Evolutionary conservation across 1,140 invertebrate species (phyloP).

Genomic region (Meloidogyne floridensis): DNA sequence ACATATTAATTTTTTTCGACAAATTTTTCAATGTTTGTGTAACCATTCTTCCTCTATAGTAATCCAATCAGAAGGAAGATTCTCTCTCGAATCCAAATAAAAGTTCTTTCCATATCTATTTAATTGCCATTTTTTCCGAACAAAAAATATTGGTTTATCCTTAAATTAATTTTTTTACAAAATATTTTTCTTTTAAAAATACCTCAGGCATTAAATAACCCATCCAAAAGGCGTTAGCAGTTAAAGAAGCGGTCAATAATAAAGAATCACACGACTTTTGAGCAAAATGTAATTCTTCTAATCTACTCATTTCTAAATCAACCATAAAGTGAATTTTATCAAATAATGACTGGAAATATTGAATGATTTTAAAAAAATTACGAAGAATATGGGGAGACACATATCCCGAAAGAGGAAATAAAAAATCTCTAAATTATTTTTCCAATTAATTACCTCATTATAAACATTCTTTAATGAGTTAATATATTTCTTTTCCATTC

Average conservation of each 20-base stretch:
- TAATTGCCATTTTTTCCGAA: not conserved
- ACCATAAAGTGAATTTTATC: constrained; percentile 14
- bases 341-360: not conserved
- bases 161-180: not conserved
- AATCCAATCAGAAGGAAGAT: not conserved
- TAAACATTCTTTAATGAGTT: not conserved
- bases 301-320: constrained; percentile 31
- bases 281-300: constrained; percentile 42
- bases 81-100: not conserved
- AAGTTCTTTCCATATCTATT: not conserved
- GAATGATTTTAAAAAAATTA: too few species aligned
- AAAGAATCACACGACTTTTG: constrained; percentile 31
- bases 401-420: not conserved
- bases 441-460: constrained; percentile 6
- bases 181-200: not conserved
- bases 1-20: too few species aligned
- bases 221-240: constrained; percentile 50
- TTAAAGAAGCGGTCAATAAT: constrained; percentile 34
- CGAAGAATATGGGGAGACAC: too few species aligned
- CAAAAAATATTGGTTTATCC: not conserved
- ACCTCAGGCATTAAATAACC: constrained; percentile 42
- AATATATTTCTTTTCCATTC: not conserved
- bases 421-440: not conserved
- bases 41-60: not conserved
- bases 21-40: not conserved